Percentiles rank a stretch among this genome's conserved stretches.
Evolutionary conservation across 2,113 vertebrate genomes (phyloP).

Genomic region (Brachyhypopomus gauderio): DNA sequence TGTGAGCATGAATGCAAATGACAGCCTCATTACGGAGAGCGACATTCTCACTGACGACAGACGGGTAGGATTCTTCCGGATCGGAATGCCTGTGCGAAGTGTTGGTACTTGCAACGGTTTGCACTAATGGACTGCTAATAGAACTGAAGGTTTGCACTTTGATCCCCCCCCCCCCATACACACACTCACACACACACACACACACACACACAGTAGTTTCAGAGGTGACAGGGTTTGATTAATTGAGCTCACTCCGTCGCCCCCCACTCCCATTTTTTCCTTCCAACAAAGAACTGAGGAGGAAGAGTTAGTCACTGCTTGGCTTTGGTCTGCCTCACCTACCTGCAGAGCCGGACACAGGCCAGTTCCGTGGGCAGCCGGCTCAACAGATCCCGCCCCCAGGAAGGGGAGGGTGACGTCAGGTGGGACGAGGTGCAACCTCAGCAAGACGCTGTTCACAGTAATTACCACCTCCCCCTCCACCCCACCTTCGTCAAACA

Average conservation of each 20-base stretch:
- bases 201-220: conserved; percentile 54
- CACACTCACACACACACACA: no score
- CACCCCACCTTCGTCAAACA: no score
- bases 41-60: conserved; percentile 52
- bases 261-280: conserved; percentile 57
- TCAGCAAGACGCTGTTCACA: conserved; percentile 72
- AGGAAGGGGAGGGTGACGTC: conserved; percentile 63
- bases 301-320: conserved; percentile 45
- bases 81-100: conserved; percentile 67
- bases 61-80: conserved; percentile 64
- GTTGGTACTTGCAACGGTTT: conserved; percentile 67
- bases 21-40: conserved; percentile 54
- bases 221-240: conserved; percentile 73
- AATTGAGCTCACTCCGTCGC: conserved; percentile 70
- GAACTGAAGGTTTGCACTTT: conserved; percentile 68
- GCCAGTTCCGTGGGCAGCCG: conserved; percentile 24
- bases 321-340: conserved; percentile 32
- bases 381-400: conserved; percentile 55
- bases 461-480: conserved; percentile 68
- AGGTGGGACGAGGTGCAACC: conserved; percentile 64
- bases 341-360: conserved; percentile 50
- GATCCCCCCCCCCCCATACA: conserved; percentile 61
- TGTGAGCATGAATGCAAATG: conserved; percentile 16
- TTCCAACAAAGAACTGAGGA: conserved; percentile 27
- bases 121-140: conserved; percentile 83